Base-by-base conservation (phyloP, 2,113 vertebrate species). In the Hoplias malabaricus region DNA sequence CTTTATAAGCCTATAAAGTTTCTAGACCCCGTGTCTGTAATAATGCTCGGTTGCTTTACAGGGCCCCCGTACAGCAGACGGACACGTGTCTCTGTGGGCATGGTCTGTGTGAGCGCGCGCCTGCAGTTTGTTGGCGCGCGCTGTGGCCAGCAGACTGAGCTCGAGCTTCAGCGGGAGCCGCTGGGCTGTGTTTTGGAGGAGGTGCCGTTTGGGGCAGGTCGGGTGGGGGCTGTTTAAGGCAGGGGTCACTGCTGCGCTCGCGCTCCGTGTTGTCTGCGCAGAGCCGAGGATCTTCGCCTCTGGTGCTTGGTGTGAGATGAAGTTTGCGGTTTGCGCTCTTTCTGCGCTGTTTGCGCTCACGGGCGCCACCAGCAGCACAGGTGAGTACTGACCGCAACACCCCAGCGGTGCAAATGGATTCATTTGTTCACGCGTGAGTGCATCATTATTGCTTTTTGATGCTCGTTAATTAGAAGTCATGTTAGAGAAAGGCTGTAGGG, bases 311-410 rank as follows among this genome's bases (percentile, higher is more conserved):
- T 43, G 5, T 12, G 34, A 14, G 29, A 81, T 81, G 80, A 77
- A 19, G 69, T 67, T 77, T 4, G 4, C 40, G 16, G 13, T 48
- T 19, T 12, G 11, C 56, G 40, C 23, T 43, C 2, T 73, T 54
- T 73, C 34, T 21, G 25, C 63, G 19, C 61, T 81, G 53, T 69
- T 82, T 43, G 21, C 29, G 50, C 66, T 40, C 54, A 48, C 23
- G 46, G 16, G 53, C 69, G 43, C 69, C 77, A 34, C 46, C 46
- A 54, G 34, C 14, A 7, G 69, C 34, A 48, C 43, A 23, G 69
- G 77, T 79, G 63, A 79, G 77, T 56, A 1, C 36, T 42, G 59
- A 43, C 23, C 14, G 1, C 6, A 21, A 5, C 48, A 23, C 1
- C 8, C 7, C 2, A 0, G 13, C 1, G 12, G 43, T n/a, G n/a